Conservation (phyloP, 2,113 vertebrate genomes). For the Morone saxatilis region DNA sequence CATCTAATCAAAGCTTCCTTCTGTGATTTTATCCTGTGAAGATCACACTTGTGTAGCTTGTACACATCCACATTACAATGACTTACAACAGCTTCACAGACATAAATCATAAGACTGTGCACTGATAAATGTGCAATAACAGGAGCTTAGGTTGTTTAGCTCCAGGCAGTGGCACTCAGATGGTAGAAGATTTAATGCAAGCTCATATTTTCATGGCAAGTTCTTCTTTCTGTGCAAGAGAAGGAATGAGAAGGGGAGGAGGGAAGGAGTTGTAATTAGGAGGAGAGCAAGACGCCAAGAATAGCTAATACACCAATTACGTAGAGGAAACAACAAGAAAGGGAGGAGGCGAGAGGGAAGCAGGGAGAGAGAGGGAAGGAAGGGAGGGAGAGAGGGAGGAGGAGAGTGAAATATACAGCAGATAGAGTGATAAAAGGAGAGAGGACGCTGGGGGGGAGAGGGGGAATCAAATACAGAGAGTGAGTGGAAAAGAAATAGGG, state of each 20-base stretch:
- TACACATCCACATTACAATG: not conserved
- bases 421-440: not conserved
- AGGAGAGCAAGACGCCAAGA: not conserved
- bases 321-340: conserved; percentile 3
- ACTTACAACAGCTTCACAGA: not conserved
- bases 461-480: not conserved
- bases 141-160: not conserved
- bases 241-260: not conserved
- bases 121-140: conserved; percentile 1
- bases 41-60: not conserved
- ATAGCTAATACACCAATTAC: conserved; percentile 13
- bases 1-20: not conserved
- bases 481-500: no score
- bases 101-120: not conserved
- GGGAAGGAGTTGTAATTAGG: not conserved
- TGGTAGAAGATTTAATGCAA: not conserved
- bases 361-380: not conserved
- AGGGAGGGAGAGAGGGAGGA: not conserved
- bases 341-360: not conserved
- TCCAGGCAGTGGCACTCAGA: not conserved
- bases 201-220: not conserved
- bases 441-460: not conserved
- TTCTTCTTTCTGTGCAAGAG: not conserved
- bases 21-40: not conserved
- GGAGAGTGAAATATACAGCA: not conserved